phyloP scores from a whole-genome alignment of 2,888 invertebrate genomes.

The Ennomos erosarius region DNA sequence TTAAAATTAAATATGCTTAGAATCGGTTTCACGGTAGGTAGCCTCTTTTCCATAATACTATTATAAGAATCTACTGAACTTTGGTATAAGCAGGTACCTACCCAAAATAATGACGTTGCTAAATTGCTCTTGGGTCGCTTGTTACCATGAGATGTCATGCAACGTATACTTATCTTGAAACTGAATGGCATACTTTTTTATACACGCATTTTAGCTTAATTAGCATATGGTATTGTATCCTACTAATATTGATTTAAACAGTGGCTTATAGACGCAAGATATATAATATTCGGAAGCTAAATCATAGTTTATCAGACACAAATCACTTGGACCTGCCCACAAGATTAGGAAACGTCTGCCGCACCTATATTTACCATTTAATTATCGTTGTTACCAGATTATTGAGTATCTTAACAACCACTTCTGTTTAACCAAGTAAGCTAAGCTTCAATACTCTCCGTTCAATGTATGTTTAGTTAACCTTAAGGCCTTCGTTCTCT shows the following conservation, averaged over 20 bases:
- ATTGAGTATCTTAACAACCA: constrained; percentile 13
- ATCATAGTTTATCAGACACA: constrained; percentile 11
- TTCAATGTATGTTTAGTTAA: constrained; percentile 19
- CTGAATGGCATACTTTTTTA: constrained; percentile 4
- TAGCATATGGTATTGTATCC: constrained; percentile 5
- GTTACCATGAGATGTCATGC: constrained; percentile 10
- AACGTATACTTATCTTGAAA: constrained; percentile 3
- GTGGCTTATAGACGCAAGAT: background rate
- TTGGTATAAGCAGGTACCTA: too few species aligned
- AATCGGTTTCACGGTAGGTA: too few species aligned
- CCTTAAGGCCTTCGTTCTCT: too few species aligned
- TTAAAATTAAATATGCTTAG: too few species aligned
- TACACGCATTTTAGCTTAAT: constrained; percentile 1
- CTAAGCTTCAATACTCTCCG: constrained; percentile 1
- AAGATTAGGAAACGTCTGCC: constrained; percentile 9
- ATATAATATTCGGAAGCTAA: background rate
- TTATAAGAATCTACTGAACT: too few species aligned
- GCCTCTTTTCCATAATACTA: too few species aligned
- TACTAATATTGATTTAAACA: constrained; percentile 6
- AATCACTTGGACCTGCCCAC: constrained; percentile 14
- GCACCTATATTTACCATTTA: constrained; percentile 10
- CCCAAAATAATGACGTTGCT: too few species aligned
- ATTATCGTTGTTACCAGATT: background rate
- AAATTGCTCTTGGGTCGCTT: background rate
- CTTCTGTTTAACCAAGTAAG: constrained; percentile 1